Conservation (phyloP, 2,888 invertebrate species). For the Drosophila leonis region DNA sequence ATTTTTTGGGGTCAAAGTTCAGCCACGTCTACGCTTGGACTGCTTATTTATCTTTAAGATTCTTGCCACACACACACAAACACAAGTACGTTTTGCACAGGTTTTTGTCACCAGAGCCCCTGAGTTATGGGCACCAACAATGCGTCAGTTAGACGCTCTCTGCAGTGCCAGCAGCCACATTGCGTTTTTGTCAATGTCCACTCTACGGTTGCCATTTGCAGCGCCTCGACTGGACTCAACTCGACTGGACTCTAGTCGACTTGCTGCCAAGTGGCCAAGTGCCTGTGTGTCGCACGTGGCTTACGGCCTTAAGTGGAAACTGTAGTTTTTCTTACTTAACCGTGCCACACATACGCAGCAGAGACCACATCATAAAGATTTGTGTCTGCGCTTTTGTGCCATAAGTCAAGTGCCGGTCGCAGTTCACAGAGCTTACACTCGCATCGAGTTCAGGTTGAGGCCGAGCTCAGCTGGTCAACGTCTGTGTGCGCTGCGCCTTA, state of each 20-base stretch:
- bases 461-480: conserved; percentile 23
- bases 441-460: conserved; percentile 23
- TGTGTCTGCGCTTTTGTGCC: conserved; percentile 76
- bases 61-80: conserved; percentile 47
- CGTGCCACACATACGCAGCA: conserved; percentile 53
- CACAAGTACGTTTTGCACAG: conserved; percentile 55
- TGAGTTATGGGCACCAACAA: conserved; percentile 81
- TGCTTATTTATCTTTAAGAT: conserved; percentile 84
- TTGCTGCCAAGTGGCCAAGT: conserved; percentile 22
- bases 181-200: conserved; percentile 82
- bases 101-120: conserved; percentile 54
- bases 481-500: conserved; percentile 37
- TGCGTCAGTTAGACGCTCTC: conserved; percentile 72
- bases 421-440: conserved; percentile 62
- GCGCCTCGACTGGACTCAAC: conserved; percentile 48
- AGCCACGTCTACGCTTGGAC: conserved; percentile 48
- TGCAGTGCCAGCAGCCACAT: conserved; percentile 39
- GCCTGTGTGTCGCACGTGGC: conserved; percentile 52
- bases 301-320: conserved; percentile 74
- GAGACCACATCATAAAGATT: conserved; percentile 68
- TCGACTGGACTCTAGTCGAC: conserved; percentile 25
- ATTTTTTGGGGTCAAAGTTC: conserved; percentile 83
- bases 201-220: conserved; percentile 71
- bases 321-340: conserved; percentile 82
- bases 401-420: conserved; percentile 78